A percentile compares a stretch with the other conserved stretches of the same genome.
These are phyloP conservation scores for Masnerella sp. DNA, from an alignment of 2,888 invertebrate species.

Conservation along the genomic window DNA sequence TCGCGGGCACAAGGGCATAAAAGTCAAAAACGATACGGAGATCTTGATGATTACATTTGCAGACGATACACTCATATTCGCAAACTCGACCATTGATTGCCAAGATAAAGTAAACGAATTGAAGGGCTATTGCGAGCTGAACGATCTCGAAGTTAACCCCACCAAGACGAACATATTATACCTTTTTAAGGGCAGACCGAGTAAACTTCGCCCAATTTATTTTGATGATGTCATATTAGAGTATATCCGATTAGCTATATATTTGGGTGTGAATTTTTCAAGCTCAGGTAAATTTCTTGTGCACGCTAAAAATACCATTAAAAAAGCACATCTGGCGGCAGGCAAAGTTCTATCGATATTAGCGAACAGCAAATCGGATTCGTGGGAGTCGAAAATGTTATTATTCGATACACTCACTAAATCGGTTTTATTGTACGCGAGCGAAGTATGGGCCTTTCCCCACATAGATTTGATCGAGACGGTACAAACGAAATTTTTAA, in stretches of 20 bases:
- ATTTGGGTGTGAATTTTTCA: background rate
- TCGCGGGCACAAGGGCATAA: background rate
- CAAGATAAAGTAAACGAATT: background rate
- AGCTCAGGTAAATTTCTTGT: background rate
- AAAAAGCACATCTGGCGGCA: background rate
- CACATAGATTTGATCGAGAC: background rate
- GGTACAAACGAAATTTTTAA: constrained; percentile 3
- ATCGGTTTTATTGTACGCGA: constrained; percentile 3
- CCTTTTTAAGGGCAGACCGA: background rate
- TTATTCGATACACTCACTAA: background rate
- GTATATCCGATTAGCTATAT: background rate
- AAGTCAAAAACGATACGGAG: background rate
- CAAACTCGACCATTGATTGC: background rate
- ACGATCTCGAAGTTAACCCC: background rate
- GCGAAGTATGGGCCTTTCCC: constrained; percentile 1
- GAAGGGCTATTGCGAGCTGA: background rate
- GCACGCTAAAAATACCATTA: background rate
- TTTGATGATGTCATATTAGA: background rate
- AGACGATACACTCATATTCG: background rate
- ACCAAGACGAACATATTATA: background rate
- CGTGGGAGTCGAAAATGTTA: background rate
- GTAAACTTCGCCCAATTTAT: background rate
- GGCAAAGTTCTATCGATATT: background rate
- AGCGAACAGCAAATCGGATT: background rate
- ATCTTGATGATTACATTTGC: constrained; percentile 6